Percentiles rank a stretch among this genome's conserved stretches.
Evolutionary conservation across 2,797 vertebrate species (phyloP).

Genomic region (Austrolebias charrua): DNA sequence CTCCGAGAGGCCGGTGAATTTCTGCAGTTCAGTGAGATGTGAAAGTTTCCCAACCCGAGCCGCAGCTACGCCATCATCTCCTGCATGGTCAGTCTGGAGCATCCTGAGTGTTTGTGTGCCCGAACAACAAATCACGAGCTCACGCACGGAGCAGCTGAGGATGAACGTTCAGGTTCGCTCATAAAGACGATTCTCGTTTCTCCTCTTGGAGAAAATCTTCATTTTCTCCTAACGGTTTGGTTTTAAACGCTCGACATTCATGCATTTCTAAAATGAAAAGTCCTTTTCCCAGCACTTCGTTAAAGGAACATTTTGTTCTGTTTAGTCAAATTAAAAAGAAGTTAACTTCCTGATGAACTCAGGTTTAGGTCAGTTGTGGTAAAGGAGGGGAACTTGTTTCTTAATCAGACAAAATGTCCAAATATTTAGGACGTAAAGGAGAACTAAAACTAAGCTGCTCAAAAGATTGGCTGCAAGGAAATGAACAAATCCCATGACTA

Average conservation of each 20-base stretch:
- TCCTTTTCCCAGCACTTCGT: constrained; percentile 32
- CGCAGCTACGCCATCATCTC: constrained; percentile 2
- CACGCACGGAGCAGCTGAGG: background rate
- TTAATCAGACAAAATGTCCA: background rate
- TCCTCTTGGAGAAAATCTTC: constrained; percentile 39
- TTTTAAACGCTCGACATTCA: background rate
- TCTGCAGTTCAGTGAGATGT: background rate
- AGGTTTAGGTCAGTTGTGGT: background rate
- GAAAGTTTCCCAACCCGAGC: background rate
- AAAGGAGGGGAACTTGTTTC: constrained; percentile 13
- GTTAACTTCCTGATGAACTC: constrained; percentile 9
- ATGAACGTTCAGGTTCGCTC: constrained; percentile 3
- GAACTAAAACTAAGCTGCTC: background rate
- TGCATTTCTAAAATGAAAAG: constrained; percentile 5
- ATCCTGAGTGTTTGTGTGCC: background rate
- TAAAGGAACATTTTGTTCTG: background rate
- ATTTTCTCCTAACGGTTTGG: constrained; percentile 39
- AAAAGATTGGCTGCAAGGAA: background rate
- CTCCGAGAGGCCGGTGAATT: background rate
- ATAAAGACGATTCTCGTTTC: constrained; percentile 51
- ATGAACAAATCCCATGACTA: background rate
- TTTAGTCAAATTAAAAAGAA: background rate
- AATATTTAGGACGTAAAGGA: background rate
- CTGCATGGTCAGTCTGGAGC: constrained; percentile 1
- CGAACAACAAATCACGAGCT: constrained; percentile 5